Evolutionary conservation across 2,888 invertebrate genomes (phyloP), one percentile per base, ranked within the genome.

Genomic region (Strigamia transsilvanica): DNA sequence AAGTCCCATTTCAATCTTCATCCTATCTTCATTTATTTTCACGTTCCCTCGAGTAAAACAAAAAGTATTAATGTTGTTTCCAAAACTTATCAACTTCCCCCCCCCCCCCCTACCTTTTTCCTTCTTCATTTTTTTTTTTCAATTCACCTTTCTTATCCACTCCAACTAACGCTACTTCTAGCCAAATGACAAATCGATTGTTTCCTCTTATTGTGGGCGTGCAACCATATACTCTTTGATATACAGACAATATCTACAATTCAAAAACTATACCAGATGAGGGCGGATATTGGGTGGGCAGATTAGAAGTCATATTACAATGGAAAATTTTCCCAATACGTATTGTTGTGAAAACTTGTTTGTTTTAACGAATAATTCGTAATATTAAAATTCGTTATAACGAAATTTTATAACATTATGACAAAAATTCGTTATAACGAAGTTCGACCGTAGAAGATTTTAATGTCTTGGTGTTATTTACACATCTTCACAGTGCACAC

Each of bases 1-100:
- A 73, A 73, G 73, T 73, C 73, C 73, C 73, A 73, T 73, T 73
- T 73, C 73, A 73, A 73, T 73, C 73, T 73, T 73, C 73, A 73
- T 73, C 73, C 73, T 32, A 73, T 73, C 73, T 73, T 73, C 73
- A 73, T 73, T 73, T 73, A 73, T 73, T 73, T 73, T 73, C 73
- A 32, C 73, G 32, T 73, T 73, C 73, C 73, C 73, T 23, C 73
- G 73, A 73, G 73, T 73, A 73, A 73, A 73, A 73, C 73, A 73
- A 73, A 73, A 73, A 73, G 73, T 73, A 73, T 73, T 73, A 73
- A 73, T 73, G 73, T 73, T 73, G 73, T 73, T 73, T 73, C 73
- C 73, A 73, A 73, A 73, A 73, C 27, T 73, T 73, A 73, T 73
- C 73, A 73, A 73, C 73, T 73, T 73, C 32, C 32, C 23, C 23